Conservation (phyloP, 2,113 vertebrate species). For the Serinus canaria region DNA sequence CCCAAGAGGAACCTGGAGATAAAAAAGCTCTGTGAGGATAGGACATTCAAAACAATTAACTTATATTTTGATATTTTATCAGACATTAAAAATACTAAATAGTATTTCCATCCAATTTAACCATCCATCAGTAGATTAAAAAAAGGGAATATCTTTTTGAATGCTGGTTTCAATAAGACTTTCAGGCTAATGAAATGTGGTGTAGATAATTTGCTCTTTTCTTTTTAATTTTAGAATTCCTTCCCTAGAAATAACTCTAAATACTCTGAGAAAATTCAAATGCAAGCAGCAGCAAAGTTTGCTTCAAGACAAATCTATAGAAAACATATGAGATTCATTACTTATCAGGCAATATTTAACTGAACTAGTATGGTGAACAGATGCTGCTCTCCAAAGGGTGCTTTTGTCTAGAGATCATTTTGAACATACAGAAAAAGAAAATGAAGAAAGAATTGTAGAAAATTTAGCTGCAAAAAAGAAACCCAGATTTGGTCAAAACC, state of each 20-base stretch:
- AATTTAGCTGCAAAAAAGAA: neutral
- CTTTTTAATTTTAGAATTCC: neutral
- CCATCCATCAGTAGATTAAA: neutral
- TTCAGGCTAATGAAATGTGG: neutral
- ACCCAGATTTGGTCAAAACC: neutral
- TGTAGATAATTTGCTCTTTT: neutral
- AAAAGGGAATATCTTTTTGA: neutral
- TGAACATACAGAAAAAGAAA: neutral
- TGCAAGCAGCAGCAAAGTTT: neutral
- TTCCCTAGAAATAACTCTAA: neutral
- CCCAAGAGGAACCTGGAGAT: neutral
- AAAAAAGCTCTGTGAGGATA: neutral
- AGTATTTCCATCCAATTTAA: neutral
- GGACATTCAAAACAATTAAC: accelerated
- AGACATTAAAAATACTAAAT: neutral
- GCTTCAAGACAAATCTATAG: neutral
- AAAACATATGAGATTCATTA: slow-evolving; percentile 6
- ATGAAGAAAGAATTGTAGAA: neutral
- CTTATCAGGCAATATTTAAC: slow-evolving; percentile 34
- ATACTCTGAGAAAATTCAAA: neutral
- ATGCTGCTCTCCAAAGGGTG: slow-evolving; percentile 26
- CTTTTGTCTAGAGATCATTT: neutral
- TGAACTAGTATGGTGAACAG: slow-evolving; percentile 1
- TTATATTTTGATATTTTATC: neutral
- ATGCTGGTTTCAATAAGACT: neutral